Evolutionary conservation across 2,888 invertebrate genomes (phyloP), one percentile per base, ranked within the genome.

Genomic region (Synergus itoensis): DNA sequence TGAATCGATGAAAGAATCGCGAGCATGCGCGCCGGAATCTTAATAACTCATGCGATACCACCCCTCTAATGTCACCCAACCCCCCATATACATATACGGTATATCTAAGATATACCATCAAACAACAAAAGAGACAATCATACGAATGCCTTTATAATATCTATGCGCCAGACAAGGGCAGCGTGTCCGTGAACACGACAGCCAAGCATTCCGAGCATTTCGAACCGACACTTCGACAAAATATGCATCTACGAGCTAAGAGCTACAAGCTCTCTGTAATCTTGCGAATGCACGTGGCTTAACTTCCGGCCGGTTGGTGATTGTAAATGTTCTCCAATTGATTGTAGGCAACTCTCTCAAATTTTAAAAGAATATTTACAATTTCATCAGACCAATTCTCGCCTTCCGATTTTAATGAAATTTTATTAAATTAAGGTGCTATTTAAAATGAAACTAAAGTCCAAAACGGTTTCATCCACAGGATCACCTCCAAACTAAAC

Each of bases 1-100:
- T 89, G 89, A 90, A 91, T 90, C 89, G 90, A 90, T 90, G 90
- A 89, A 89, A 90, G 90, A 89, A 89, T 88, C 88, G 88, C 87
- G 90, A 87, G 90, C 90, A 90, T 90, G 90, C 90, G 90, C 90
- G 86, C 81, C 85, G 85, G 87, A 89, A 90, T 90, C 89, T 90
- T 89, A 90, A 90, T 90, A 90, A 90, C 89, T 88, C 89, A 90
- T 89, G 88, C 89, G 88, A 88, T 89, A 88, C 86, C 85, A 87
- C 82, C 85, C 83, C 80, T 84, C 80, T 75, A 81, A 79, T 79
- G 62, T 45, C 48, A 41, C 45, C 60, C 77, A 43, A 43, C 76
- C 65, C 77, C 64, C 69, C 77, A 77, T 78, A 69, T 48, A 69
- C 78, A 60, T 36, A 36, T 36, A 36, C 5, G 5, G 4, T 85